Evolutionary conservation across 1,140 invertebrate species (phyloP), one percentile per base, ranked within the genome.

Genomic region (Papilio polytes): DNA sequence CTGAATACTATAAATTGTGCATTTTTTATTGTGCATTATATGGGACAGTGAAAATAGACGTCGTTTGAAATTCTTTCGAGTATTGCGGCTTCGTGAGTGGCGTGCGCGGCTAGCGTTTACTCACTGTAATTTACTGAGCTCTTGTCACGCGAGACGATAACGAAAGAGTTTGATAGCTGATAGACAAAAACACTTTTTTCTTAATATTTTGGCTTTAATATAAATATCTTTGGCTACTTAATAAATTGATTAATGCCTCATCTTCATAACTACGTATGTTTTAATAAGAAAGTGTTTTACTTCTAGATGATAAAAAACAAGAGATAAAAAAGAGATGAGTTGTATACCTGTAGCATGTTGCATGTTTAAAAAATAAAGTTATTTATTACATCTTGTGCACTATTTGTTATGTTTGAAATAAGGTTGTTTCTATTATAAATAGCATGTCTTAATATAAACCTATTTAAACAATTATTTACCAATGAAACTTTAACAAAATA

Each of bases 111-210:
- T 78, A 56, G 82, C 83, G 78, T 81, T 78, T 70, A 22, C 2
- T 48, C 70, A 22, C 36, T 46, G 36, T 81, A 81, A 81, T 20
- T 53, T 70, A 81, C 77, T 73, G 78, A 51, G 70, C 70, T 63
- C 59, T 48, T 80, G 77, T 82, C 83, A 82, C 79, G 81, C 74
- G 79, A 84, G 66, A 63, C 70, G 70, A n/a, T 44, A 82, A 56
- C 63, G n/a, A 80, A 70, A 84, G 78, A 80, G 81, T 76, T 76
- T 81, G 78, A 84, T 48, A 81, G 31, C 79, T 81, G 83, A 84
- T 84, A 76, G 74, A 51, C 51, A 22, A 13, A 31, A 70, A 70
- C 6, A 70, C 26, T 70, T 36, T 36, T 70, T 36, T 31, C 26
- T 70, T 13, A 9, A 6, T 15, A 8, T 63, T 63, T 56, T 8